These are phyloP conservation scores for Philonicus albiceps DNA, from an alignment of 2,888 invertebrate genomes.

Conservation along the genomic window DNA sequence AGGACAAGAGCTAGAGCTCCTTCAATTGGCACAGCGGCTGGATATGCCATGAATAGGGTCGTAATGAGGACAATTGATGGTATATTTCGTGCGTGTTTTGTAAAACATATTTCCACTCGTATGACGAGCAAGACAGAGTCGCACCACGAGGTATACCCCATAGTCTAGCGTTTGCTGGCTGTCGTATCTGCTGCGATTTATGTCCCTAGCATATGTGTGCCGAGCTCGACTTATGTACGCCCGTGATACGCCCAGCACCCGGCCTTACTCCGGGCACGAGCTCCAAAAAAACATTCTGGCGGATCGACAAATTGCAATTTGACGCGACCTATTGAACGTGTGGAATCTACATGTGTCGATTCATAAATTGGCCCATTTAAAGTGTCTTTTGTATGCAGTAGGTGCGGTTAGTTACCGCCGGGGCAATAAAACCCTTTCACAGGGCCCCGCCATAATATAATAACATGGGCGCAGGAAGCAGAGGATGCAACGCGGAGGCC, in stretches of 20 bases:
- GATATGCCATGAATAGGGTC: slow-evolving; percentile 50
- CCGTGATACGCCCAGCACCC: background rate
- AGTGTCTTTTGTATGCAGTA: slow-evolving; percentile 25
- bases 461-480: background rate
- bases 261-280: background rate
- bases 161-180: background rate
- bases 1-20: slow-evolving; percentile 3
- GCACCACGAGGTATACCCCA: slow-evolving; percentile 15
- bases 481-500: background rate
- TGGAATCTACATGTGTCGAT: slow-evolving; percentile 39
- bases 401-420: slow-evolving; percentile 34
- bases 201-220: background rate
- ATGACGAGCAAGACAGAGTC: slow-evolving; percentile 3
- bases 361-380: slow-evolving; percentile 39
- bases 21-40: slow-evolving; percentile 41
- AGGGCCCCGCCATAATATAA: slow-evolving; percentile 6
- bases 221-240: background rate
- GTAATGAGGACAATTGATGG: slow-evolving; percentile 52
- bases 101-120: slow-evolving; percentile 34
- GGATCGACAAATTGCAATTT: slow-evolving; percentile 40
- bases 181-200: slow-evolving; percentile 8
- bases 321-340: slow-evolving; percentile 38
- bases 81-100: slow-evolving; percentile 50
- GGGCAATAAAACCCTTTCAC: slow-evolving; percentile 16
- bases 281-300: slow-evolving; percentile 34